These are phyloP conservation scores for Vollenhovia emeryi DNA, from an alignment of 1,140 invertebrate species.

Conservation along the genomic window DNA sequence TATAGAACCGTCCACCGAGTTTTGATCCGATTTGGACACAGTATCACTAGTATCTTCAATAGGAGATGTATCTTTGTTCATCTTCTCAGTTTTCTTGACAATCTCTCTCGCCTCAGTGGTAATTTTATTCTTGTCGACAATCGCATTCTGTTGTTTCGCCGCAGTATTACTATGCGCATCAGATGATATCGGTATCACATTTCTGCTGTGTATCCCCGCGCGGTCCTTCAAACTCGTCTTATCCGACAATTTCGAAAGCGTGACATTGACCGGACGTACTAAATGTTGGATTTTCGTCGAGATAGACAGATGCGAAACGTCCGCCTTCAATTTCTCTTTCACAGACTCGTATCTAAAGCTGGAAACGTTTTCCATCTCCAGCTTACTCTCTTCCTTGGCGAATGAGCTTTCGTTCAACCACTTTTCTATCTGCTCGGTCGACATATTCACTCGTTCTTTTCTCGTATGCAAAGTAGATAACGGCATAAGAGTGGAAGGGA, in stretches of 20 bases:
- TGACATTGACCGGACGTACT: constrained; percentile 83
- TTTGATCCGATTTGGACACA: constrained; percentile 66
- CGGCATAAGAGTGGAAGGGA: constrained; percentile 77
- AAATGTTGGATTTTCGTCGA: constrained; percentile 83
- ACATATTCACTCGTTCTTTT: constrained; percentile 90
- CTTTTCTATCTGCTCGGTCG: constrained; percentile 90
- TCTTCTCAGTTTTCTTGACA: constrained; percentile 67
- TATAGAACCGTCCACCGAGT: constrained; percentile 62
- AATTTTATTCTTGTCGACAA: constrained; percentile 65
- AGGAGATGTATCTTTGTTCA: constrained; percentile 65
- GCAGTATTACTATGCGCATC: constrained; percentile 29
- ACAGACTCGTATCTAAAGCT: constrained; percentile 78
- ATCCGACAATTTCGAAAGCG: constrained; percentile 81
- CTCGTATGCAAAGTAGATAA: constrained; percentile 77
- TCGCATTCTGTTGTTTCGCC: constrained; percentile 37
- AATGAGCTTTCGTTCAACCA: constrained; percentile 89
- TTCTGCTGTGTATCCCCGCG: constrained; percentile 34
- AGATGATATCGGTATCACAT: background rate
- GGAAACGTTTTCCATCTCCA: constrained; percentile 83
- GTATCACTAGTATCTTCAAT: constrained; percentile 72
- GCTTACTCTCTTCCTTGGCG: constrained; percentile 86
- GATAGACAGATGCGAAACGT: constrained; percentile 81
- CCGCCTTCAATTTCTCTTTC: constrained; percentile 74
- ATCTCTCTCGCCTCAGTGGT: constrained; percentile 70
- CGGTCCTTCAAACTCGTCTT: constrained; percentile 69